Conservation (phyloP, 1,140 invertebrate genomes). For the Drosophila takahashii region DNA sequence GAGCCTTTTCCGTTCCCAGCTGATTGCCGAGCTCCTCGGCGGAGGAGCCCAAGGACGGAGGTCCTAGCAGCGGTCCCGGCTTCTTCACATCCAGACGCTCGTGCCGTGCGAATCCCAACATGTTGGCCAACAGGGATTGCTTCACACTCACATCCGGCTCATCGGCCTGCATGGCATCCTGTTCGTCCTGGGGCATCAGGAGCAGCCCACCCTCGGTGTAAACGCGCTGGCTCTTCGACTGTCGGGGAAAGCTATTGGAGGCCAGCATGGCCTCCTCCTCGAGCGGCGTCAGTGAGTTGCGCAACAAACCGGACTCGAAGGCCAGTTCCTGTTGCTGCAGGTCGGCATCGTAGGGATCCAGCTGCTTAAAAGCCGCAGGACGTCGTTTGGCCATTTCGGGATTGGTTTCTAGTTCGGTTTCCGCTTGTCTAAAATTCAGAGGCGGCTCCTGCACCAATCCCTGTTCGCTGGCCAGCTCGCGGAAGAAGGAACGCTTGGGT, state of each 20-base stretch:
- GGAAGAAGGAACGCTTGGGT: conserved; percentile 71
- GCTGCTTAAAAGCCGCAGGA: conserved; percentile 32
- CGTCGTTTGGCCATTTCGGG: conserved; percentile 62
- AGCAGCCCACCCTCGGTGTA: conserved; percentile 89
- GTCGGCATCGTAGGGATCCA: conserved; percentile 23
- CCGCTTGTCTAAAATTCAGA: conserved; percentile 13
- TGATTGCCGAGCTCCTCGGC: conserved; percentile 52
- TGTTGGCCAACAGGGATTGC: conserved; percentile 71
- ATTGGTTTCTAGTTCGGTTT: conserved; percentile 19
- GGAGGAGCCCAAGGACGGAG: conserved; percentile 85
- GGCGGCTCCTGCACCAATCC: conserved; percentile 57
- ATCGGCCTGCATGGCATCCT: conserved; percentile 61
- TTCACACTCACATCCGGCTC: conserved; percentile 80
- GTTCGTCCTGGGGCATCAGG: conserved; percentile 79
- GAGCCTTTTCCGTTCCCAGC: conserved; percentile 57
- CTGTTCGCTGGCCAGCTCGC: conserved; percentile 73
- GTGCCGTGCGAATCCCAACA: conserved; percentile 91
- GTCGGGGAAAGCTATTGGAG: conserved; percentile 67
- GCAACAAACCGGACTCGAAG: conserved; percentile 65
- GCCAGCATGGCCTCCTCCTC: conserved; percentile 81
- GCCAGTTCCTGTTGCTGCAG: conserved; percentile 57
- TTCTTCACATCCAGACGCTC: conserved; percentile 97
- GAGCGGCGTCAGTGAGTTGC: conserved; percentile 74
- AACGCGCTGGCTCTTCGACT: conserved; percentile 72
- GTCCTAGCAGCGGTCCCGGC: conserved; percentile 92